phyloP scores from a whole-genome alignment of 2,888 invertebrate genomes.

The Drosophila merina region DNA sequence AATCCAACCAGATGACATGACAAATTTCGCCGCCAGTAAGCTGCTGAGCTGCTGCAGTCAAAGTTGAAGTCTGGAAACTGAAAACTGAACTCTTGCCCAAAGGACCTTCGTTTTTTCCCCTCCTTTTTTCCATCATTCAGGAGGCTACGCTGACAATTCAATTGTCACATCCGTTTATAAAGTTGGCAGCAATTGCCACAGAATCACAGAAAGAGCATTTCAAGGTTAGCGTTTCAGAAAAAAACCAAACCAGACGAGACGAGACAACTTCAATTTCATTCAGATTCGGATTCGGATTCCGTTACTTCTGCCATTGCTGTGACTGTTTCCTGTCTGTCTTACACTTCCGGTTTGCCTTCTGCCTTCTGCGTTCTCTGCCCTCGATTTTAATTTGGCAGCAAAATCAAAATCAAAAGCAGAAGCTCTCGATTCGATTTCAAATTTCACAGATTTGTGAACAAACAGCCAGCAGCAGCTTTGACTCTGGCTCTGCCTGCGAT shows the following conservation, averaged over 20 bases:
- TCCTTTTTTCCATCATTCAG: no score
- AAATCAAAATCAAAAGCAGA: no score
- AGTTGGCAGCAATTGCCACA: slow-evolving; percentile 60
- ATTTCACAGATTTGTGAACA: slow-evolving; percentile 46
- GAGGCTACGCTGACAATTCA: slow-evolving; percentile 56
- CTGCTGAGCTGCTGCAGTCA: slow-evolving; percentile 16
- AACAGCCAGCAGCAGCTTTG: neutral
- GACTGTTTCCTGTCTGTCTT: slow-evolving; percentile 45
- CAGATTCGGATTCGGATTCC: slow-evolving; percentile 13
- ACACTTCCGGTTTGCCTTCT: slow-evolving; percentile 18
- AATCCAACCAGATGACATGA: slow-evolving; percentile 53
- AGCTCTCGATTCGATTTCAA: slow-evolving; percentile 25
- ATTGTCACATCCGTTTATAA: slow-evolving; percentile 72
- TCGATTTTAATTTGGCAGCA: slow-evolving; percentile 58
- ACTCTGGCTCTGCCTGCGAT: slow-evolving; percentile 15
- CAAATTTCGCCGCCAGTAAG: slow-evolving; percentile 51
- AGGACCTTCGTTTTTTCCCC: neutral
- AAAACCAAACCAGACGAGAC: neutral
- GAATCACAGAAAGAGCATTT: slow-evolving; percentile 44
- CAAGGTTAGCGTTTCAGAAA: slow-evolving; percentile 54
- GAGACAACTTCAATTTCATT: slow-evolving; percentile 36
- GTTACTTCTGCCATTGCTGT: slow-evolving; percentile 27
- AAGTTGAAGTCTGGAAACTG: slow-evolving; percentile 27
- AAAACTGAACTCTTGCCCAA: slow-evolving; percentile 2
- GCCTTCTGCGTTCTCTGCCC: slow-evolving; percentile 3